Percentiles rank a stretch among this genome's conserved stretches.
phyloP scores from a whole-genome alignment of 2,888 invertebrate species.

The Nomada fabriciana region DNA sequence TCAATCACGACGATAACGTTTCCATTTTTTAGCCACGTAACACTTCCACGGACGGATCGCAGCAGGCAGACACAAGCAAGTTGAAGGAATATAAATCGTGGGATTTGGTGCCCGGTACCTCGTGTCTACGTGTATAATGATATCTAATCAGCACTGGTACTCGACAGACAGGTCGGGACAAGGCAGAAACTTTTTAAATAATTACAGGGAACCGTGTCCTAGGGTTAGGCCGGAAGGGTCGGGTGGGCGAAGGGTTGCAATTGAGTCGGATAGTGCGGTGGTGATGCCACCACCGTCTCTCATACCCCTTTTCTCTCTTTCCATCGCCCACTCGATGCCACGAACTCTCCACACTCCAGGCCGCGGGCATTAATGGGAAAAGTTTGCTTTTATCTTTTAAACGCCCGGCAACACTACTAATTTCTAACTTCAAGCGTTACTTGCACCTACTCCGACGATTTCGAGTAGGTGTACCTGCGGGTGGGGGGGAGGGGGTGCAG shows the following conservation, averaged over 20 bases:
- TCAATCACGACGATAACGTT: no score
- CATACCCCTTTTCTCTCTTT: constrained; percentile 3
- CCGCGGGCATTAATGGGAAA: constrained; percentile 82
- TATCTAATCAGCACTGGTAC: constrained; percentile 59
- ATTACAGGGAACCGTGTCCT: constrained; percentile 77
- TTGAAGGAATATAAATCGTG: constrained; percentile 61
- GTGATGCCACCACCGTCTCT: constrained; percentile 55
- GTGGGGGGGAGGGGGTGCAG: constrained; percentile 3
- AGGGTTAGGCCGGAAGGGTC: constrained; percentile 34
- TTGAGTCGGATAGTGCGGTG: constrained; percentile 78
- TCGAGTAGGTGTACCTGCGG: constrained; percentile 59
- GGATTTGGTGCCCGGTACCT: constrained; percentile 8
- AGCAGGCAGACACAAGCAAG: constrained; percentile 28
- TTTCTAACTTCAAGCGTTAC: constrained; percentile 82
- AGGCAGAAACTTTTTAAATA: constrained; percentile 81
- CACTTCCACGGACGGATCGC: constrained; percentile 1
- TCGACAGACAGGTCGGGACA: constrained; percentile 45
- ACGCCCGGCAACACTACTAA: constrained; percentile 83
- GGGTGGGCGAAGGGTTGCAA: constrained; percentile 74
- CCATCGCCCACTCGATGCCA: constrained; percentile 19
- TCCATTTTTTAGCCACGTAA: background rate
- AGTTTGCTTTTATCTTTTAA: constrained; percentile 84
- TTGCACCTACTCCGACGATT: constrained; percentile 71
- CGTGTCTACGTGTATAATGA: constrained; percentile 61
- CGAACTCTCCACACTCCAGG: constrained; percentile 45